A percentile compares a stretch with the other conserved stretches of the same genome.
Conservation (phyloP, 2,113 vertebrate species). For the Balaeniceps rex region DNA sequence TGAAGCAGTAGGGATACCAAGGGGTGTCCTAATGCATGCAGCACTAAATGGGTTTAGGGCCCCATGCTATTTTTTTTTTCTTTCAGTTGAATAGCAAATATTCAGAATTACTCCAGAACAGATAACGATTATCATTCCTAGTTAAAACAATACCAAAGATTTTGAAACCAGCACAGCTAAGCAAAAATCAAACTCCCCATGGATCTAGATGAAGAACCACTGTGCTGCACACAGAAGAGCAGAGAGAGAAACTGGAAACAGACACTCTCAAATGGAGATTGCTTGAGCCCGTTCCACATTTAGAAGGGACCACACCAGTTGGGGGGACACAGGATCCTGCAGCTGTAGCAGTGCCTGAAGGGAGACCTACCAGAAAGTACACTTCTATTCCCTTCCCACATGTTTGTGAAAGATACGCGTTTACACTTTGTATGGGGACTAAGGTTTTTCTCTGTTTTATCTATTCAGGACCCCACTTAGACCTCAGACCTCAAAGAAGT, state of each 20-base stretch:
- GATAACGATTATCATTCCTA: neutral
- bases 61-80: neutral
- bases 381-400: neutral
- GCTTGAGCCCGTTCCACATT: neutral
- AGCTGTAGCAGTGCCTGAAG: neutral
- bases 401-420: accelerated
- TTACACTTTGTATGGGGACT: neutral
- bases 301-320: neutral
- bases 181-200: neutral
- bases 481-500: neutral
- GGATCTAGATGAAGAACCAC: neutral
- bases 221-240: neutral
- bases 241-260: neutral
- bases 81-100: neutral
- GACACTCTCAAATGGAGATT: neutral
- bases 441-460: neutral
- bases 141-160: neutral
- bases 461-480: neutral
- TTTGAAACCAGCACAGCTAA: neutral
- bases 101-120: neutral
- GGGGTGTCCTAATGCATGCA: neutral
- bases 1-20: neutral
- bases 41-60: neutral
- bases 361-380: too few species aligned
- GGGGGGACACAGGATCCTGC: too few species aligned